Evolutionary conservation across 2,797 vertebrate genomes (phyloP), one percentile per base, ranked within the genome.

Genomic region (Cuniculus paca): DNA sequence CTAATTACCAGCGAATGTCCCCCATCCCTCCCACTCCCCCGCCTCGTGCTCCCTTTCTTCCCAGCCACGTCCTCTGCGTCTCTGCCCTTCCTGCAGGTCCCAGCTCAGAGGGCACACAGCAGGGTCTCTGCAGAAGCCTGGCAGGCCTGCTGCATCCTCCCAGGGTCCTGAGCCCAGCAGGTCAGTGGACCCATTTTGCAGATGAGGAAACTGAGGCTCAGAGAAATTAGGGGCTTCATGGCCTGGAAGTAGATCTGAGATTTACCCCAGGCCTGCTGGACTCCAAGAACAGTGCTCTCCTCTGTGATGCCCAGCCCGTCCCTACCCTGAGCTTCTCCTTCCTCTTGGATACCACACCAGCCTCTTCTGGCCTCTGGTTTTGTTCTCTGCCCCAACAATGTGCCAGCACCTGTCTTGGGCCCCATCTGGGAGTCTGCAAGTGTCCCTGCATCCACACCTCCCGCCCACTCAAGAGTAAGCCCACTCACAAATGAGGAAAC

Each of bases 1-100:
- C 98, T 98, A 98, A 98, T 98, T 98, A 98, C 94, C 97, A 98
- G 95, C 0, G 5, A 98, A 96, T 8, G 12, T 78, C 1, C 61
- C 22, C 22, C 84, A 52, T 20, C 56, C 85, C 34, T 60, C 87
- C 90, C 1, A 61, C 48, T 45, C 34, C 26, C 28, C 20, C 39
- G 11, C 26, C 2, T 2, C 5, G 20, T 48, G 28, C 65, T 72
- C 17, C 2, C 28, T 31, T n/a, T 58, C 65, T 65, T 88, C 83
- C 60, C 50, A 45, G 70, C 78, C 26, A 2, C 14, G 42, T 75
- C 72, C 72, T 48, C 72, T 14, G 72, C 0, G 56, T 82, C 65
- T 90, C 58, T 96, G 91, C 70, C 90, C 74, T 75, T 90, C 45
- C 87, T 36, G 39, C 54, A 86, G 45, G 50, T 65, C 95, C 82